Percentiles rank a stretch among this genome's conserved stretches.
phyloP scores from a whole-genome alignment of 2,113 vertebrate genomes.

The Drymodes brunneopygia region DNA sequence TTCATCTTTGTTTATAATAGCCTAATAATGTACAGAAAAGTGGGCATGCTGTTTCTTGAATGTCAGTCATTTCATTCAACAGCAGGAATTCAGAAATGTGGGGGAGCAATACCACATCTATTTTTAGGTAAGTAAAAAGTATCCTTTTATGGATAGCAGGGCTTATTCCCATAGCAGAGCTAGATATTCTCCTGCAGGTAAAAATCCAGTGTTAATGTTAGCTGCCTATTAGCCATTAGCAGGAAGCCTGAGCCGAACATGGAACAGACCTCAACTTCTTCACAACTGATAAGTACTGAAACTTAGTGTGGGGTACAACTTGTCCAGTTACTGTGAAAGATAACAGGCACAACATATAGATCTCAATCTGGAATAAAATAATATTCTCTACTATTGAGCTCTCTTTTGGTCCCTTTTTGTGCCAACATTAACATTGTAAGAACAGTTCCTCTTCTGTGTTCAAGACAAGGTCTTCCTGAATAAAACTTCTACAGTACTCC shows the following conservation, averaged over 20 bases:
- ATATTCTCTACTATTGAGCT: background rate
- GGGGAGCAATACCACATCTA: background rate
- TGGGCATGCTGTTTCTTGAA: background rate
- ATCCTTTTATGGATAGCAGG: background rate
- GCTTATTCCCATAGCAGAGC: background rate
- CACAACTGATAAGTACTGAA: background rate
- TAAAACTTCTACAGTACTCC: background rate
- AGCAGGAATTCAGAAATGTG: background rate
- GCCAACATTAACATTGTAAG: background rate
- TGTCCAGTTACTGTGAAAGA: background rate
- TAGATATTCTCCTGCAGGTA: background rate
- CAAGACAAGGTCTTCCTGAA: background rate
- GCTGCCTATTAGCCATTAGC: background rate
- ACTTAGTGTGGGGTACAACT: background rate
- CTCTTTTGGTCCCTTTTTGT: background rate
- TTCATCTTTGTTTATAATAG: background rate
- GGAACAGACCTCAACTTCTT: background rate
- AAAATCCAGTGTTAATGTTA: background rate
- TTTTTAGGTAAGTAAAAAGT: background rate
- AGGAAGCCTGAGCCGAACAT: background rate
- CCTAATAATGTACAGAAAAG: background rate
- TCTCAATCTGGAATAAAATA: background rate
- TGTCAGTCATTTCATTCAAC: background rate
- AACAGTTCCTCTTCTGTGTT: background rate
- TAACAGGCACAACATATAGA: background rate